Evolutionary conservation across 2,888 invertebrate species (phyloP).

Genomic region (Poecilus cupreus): DNA sequence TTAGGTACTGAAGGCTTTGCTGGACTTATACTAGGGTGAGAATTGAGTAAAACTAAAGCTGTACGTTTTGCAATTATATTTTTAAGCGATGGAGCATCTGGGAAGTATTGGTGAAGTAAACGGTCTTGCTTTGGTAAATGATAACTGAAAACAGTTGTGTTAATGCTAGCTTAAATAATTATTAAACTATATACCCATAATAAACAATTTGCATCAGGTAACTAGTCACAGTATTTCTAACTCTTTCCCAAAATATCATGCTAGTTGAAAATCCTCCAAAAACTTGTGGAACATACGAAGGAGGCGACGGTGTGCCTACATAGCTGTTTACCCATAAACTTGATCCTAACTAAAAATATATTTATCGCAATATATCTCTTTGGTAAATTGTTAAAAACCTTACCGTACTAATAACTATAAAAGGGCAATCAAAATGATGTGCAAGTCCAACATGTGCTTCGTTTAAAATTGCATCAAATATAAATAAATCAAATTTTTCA

Average conservation of each 20-base stretch:
- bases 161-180: no score
- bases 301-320: constrained; percentile 73
- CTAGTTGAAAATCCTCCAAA: constrained; percentile 70
- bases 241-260: constrained; percentile 75
- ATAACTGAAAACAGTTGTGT: not conserved
- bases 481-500: constrained; percentile 70
- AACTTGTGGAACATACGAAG: constrained; percentile 74
- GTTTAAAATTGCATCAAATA: constrained; percentile 73
- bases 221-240: constrained; percentile 73
- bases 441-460: constrained; percentile 72
- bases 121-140: constrained; percentile 10
- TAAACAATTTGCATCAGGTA: not conserved
- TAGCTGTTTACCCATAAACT: constrained; percentile 72
- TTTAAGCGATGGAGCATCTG: constrained; percentile 25
- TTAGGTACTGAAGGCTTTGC: constrained; percentile 53
- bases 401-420: constrained; percentile 71
- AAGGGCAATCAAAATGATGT: constrained; percentile 69
- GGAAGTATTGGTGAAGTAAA: constrained; percentile 51
- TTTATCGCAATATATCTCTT: not conserved
- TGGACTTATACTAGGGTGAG: constrained; percentile 42
- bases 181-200: not conserved
- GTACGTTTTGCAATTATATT: constrained; percentile 43
- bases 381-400: not conserved
- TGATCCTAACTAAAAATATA: constrained; percentile 65
- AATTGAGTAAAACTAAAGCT: constrained; percentile 55